phyloP scores from a whole-genome alignment of 2,113 vertebrate species.

The Scatophagus argus region DNA sequence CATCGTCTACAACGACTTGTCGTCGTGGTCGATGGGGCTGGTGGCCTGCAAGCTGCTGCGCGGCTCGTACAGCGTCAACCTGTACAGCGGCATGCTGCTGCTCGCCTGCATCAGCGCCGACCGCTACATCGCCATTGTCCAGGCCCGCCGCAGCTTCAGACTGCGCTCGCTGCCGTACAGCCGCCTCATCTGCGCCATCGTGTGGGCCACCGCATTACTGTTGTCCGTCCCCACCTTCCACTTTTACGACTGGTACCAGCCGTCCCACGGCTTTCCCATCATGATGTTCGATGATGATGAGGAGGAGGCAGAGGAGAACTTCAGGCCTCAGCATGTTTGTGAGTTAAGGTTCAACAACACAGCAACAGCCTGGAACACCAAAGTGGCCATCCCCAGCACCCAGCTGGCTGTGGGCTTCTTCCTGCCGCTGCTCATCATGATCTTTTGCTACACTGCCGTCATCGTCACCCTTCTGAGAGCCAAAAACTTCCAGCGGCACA shows the following conservation, averaged over 20 bases:
- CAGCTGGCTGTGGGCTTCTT: constrained; percentile 90
- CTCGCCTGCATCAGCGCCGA: constrained; percentile 91
- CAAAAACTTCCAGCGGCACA: constrained; percentile 90
- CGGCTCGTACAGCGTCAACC: constrained; percentile 90
- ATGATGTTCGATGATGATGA: too few species aligned
- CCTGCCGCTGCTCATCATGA: constrained; percentile 89
- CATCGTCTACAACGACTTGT: constrained; percentile 85
- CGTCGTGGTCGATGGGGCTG: constrained; percentile 84
- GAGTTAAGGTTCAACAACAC: constrained; percentile 72
- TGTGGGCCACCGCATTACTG: constrained; percentile 86
- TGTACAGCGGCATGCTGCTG: constrained; percentile 93
- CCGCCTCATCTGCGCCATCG: constrained; percentile 79
- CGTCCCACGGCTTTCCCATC: not conserved
- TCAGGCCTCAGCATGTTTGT: constrained; percentile 70
- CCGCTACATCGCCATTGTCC: constrained; percentile 93
- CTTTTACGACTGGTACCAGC: constrained; percentile 74
- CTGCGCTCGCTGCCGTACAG: constrained; percentile 84
- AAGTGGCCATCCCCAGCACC: constrained; percentile 80
- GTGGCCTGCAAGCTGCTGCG: constrained; percentile 88
- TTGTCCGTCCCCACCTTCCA: constrained; percentile 87
- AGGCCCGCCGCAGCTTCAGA: constrained; percentile 88
- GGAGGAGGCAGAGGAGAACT: fast-evolving
- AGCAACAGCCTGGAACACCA: constrained; percentile 56
- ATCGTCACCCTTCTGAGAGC: constrained; percentile 86
- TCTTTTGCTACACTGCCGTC: constrained; percentile 88